These are phyloP conservation scores for Lobophora halterata DNA, from an alignment of 2,888 invertebrate genomes.

Conservation along the genomic window DNA sequence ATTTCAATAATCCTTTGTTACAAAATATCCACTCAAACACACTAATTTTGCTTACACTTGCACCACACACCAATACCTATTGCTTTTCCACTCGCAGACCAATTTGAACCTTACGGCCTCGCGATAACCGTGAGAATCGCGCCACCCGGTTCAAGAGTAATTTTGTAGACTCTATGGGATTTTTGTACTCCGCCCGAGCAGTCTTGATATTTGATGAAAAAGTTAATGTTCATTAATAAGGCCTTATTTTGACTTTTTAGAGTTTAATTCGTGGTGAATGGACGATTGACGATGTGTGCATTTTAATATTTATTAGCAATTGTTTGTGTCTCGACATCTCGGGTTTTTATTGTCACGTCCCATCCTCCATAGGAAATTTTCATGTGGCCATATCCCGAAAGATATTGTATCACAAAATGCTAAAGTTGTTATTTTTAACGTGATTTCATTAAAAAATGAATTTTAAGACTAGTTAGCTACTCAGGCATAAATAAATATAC, in stretches of 20 bases:
- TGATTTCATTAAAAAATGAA: too few relatives aligned
- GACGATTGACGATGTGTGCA: slow-evolving; percentile 11
- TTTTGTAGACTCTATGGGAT: slow-evolving; percentile 76
- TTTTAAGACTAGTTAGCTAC: too few relatives aligned
- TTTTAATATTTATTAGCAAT: slow-evolving; percentile 2
- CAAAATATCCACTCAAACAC: slow-evolving; percentile 24
- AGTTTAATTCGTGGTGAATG: slow-evolving; percentile 15
- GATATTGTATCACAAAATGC: too few relatives aligned
- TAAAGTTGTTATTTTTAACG: too few relatives aligned
- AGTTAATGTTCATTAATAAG: slow-evolving; percentile 14
- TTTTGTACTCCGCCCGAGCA: slow-evolving; percentile 43
- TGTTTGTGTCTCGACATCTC: too few relatives aligned
- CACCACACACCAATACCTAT: slow-evolving; percentile 58
- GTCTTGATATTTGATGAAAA: slow-evolving; percentile 41
- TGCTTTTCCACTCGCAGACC: slow-evolving; percentile 32
- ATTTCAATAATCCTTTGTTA: slow-evolving; percentile 12
- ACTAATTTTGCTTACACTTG: slow-evolving; percentile 49
- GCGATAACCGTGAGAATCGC: slow-evolving; percentile 54
- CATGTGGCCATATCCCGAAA: too few relatives aligned
- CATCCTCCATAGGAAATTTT: too few relatives aligned
- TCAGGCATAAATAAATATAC: too few relatives aligned
- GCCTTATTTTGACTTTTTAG: too few relatives aligned
- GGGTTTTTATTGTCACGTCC: too few relatives aligned
- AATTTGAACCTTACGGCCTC: slow-evolving; percentile 44
- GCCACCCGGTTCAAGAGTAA: slow-evolving; percentile 49